phyloP scores from a whole-genome alignment of 1,140 invertebrate species.

The Brachionus manjavacas region DNA sequence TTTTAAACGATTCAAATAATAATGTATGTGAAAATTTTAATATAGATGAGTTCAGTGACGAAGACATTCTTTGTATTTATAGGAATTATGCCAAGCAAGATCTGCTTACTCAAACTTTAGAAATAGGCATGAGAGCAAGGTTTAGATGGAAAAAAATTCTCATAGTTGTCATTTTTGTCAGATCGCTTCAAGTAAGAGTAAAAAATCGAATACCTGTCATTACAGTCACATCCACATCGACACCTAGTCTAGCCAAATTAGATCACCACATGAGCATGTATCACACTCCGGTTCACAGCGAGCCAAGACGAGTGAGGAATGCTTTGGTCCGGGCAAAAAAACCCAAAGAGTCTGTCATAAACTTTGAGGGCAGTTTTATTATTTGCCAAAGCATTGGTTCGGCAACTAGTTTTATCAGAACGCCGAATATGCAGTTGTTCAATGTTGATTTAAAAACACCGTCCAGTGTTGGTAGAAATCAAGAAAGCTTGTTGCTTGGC shows the following conservation, averaged over 20 bases:
- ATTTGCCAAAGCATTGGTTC: background rate
- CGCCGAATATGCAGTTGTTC: background rate
- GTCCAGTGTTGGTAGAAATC: background rate
- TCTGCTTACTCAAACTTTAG: background rate
- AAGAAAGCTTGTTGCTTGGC: background rate
- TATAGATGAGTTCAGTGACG: constrained; percentile 9
- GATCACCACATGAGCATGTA: background rate
- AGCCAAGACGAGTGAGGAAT: background rate
- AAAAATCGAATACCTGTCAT: background rate
- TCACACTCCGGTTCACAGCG: background rate
- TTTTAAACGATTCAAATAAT: constrained; percentile 29
- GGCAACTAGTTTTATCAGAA: background rate
- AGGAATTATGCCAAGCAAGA: background rate
- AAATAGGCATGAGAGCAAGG: background rate
- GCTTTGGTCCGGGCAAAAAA: background rate
- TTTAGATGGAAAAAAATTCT: constrained; percentile 11
- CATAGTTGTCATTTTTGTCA: background rate
- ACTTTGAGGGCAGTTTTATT: background rate
- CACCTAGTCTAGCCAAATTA: background rate
- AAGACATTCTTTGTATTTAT: constrained; percentile 5
- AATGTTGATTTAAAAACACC: background rate
- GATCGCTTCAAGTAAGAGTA: background rate
- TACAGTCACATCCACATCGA: background rate
- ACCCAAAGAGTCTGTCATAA: background rate
- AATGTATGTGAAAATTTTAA: background rate